Base-by-base conservation (phyloP, 2,797 vertebrate genomes). In the Aldrovandia affinis region DNA sequence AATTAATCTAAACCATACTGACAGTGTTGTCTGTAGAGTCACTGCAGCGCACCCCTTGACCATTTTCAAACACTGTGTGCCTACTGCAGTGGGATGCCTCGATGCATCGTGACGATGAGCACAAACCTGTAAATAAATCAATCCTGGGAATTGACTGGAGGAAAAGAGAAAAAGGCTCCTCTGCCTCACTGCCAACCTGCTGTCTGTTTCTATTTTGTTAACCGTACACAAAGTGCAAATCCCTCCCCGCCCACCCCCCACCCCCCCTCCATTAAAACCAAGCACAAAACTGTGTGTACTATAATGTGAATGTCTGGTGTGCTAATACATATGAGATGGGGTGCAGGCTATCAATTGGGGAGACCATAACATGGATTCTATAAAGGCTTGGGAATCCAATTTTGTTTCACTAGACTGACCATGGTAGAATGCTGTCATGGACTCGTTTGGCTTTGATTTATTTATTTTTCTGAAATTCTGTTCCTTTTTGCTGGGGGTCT, bases 71-170 rank as follows among this genome's bases (percentile, higher is more conserved):
- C 15, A 2, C 18, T 28, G 52, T 22, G 30, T 0, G 55, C 28
- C 14, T 18, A 30, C 47, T 18, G 18, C 78, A 55, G n/a, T 9
- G 15, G 22, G 15, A 55, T 57, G 50, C 9, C 3, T 33, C 18
- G n/a, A n/a, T n/a, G 3, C 54, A 59, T 61, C 54, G 1, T 39
- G 9, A 22, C 22, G 33, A 61, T 39, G 33, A 61, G 30, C 78
- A 80, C 47, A 28, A 36, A 33, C 52, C 54, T 81, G 80, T 55
- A 81, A 59, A 42, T 2, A 15, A 59, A 36, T 81, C 55, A 81
- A 22, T 61, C 28, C 30, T 2, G 50, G 78, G 28, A 57, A 25
- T 22, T 25, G 28, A 65, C 5, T 22, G 52, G 33, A 18, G 18
- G 0, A 57, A 8, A 12, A 8, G 36, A 44, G 10, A 39, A 61